Base-by-base conservation (phyloP, 2,888 invertebrate genomes). In the Bedellia somnulentella region DNA sequence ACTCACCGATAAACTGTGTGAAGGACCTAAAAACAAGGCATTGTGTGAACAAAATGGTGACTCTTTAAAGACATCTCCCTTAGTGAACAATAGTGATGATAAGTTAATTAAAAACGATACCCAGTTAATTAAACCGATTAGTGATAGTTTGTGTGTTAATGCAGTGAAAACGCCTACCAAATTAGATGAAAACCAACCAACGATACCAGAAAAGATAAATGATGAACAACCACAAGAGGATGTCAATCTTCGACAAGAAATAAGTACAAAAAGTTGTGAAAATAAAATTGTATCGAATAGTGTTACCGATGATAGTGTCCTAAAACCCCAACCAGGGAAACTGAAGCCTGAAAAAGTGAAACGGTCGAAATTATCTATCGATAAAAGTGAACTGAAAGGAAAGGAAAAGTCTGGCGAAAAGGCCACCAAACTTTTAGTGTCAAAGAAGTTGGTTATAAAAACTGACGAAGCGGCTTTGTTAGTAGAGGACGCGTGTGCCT, bases 401-500 rank as follows among this genome's bases (percentile, higher is more conserved):
- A 68, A 63, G 41, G 64, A 66, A 37, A 78, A 71, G 42, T 60
- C 64, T 26, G 64, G 9, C 13, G 30, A 30, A 13, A 30, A 30
- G 8, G 30, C 17, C 9, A 27, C 61, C 1, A 77, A 75, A 43
- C 47, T 76, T 37, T 41, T 70, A 33, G 67, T 64, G 28, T 66
- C 70, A 8, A 71, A 70, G 45, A 57, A 64, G 47, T 60, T 60
- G n/a, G 60, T 58, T n/a, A 54, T 68, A 31, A 67, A 68, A 43
- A 57, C 57, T 15, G 68, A 71, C 31, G 70, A 70, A 35, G 66
- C 70, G 5, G 53, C 63, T 3, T 33, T 55, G 25, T 58, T 66
- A 18, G 53, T 66, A 4, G 64, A 66, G 32, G 67, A 71, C 31
- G 63, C 64, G 2, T 66, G 64, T 29, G 50, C 54, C 13, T 55